These are phyloP conservation scores for Melanerpes aurifrons DNA, from an alignment of 2,113 vertebrate species.

Conservation along the genomic window DNA sequence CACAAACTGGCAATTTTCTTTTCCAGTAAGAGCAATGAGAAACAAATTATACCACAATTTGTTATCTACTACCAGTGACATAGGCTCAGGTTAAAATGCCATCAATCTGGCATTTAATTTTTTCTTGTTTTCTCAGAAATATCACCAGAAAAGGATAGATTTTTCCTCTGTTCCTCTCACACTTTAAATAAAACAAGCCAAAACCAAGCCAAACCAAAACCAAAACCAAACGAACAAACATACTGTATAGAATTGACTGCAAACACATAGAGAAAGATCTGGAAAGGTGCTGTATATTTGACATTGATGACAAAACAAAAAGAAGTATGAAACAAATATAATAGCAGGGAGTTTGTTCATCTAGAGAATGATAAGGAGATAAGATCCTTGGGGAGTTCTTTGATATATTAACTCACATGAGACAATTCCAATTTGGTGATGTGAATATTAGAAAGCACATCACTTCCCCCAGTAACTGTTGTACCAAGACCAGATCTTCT, in stretches of 20 bases:
- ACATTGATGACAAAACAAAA: background rate
- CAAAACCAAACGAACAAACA: background rate
- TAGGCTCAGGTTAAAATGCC: constrained; percentile 5
- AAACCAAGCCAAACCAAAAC: background rate
- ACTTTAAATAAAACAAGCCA: background rate
- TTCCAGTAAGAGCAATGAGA: background rate
- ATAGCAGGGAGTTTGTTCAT: background rate
- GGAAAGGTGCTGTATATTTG: background rate
- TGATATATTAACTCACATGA: background rate
- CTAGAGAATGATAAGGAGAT: background rate
- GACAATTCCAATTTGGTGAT: background rate
- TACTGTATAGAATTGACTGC: background rate
- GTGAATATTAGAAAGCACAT: background rate
- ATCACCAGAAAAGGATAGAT: background rate
- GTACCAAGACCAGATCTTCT: background rate
- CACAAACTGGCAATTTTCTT: constrained; percentile 24
- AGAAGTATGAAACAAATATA: background rate
- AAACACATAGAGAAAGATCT: background rate
- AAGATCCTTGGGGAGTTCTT: background rate
- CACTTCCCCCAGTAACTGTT: background rate
- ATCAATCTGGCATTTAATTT: background rate
- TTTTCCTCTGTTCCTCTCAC: background rate
- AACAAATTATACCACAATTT: background rate
- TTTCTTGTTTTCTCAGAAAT: background rate
- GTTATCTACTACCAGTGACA: constrained; percentile 24